These are phyloP conservation scores for Manis pentadactyla DNA, from an alignment of 2,797 vertebrate species.

Conservation along the genomic window DNA sequence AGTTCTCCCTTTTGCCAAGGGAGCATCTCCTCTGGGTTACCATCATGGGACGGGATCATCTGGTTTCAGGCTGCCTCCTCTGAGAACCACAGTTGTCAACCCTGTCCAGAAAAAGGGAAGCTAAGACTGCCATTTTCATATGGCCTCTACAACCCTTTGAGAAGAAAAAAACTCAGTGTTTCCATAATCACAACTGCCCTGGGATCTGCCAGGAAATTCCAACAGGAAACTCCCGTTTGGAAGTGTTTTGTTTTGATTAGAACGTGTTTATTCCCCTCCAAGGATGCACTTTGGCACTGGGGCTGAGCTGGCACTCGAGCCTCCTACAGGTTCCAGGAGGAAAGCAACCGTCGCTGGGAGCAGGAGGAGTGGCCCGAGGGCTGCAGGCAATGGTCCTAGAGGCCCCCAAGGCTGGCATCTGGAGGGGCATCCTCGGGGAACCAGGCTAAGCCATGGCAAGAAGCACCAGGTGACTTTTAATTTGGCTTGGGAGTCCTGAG, in stretches of 20 bases:
- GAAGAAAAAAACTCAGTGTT: slow-evolving; percentile 53
- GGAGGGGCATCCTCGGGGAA: not conserved
- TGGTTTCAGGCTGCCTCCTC: not conserved
- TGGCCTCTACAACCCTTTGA: not conserved
- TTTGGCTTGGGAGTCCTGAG: not conserved
- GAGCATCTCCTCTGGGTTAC: not conserved
- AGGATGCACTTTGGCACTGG: slow-evolving; percentile 67
- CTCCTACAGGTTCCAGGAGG: not conserved
- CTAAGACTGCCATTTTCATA: not conserved
- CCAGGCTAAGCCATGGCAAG: slow-evolving; percentile 32
- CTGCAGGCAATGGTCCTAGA: fast-evolving
- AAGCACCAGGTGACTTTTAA: slow-evolving; percentile 14
- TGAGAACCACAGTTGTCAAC: not conserved
- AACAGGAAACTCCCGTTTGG: slow-evolving; percentile 72
- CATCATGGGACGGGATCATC: not conserved
- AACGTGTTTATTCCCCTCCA: slow-evolving; percentile 72
- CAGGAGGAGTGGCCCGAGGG: not conserved
- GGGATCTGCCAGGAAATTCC: slow-evolving; percentile 76
- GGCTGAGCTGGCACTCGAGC: not conserved
- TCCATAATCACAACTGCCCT: slow-evolving; percentile 55
- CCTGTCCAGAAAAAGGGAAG: slow-evolving; percentile 23
- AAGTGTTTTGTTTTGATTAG: slow-evolving; percentile 77
- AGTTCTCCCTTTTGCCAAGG: not conserved
- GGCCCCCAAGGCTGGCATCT: not conserved
- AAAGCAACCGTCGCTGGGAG: not conserved